phyloP scores from a whole-genome alignment of 2,888 invertebrate genomes.

The Coremacera marginata region DNA sequence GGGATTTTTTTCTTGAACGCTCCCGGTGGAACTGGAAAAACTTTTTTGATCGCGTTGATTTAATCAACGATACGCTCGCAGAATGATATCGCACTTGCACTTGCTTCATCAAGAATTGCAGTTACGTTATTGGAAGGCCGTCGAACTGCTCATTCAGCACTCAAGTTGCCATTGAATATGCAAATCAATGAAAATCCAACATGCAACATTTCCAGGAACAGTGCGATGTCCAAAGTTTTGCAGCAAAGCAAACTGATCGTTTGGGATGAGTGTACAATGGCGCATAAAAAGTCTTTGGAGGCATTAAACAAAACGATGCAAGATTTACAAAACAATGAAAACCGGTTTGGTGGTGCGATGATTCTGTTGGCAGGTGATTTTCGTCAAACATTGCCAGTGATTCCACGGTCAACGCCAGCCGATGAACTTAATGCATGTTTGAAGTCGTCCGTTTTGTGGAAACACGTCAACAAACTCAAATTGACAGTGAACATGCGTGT shows the following conservation, averaged over 20 bases:
- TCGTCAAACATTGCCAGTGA: slow-evolving; percentile 24
- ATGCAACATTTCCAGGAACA: slow-evolving; percentile 9
- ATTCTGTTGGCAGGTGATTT: slow-evolving; percentile 40
- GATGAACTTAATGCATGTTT: slow-evolving; percentile 53
- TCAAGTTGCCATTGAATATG: slow-evolving; percentile 36
- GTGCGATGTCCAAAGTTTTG: slow-evolving; percentile 16
- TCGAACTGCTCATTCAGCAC: slow-evolving; percentile 36
- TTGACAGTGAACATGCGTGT: slow-evolving; percentile 42
- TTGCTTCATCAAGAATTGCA: slow-evolving; percentile 43
- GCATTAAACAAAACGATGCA: slow-evolving; percentile 43
- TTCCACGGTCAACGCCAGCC: slow-evolving; percentile 47
- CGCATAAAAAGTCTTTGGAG: slow-evolving; percentile 34
- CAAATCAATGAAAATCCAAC: background rate
- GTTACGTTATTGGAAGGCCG: slow-evolving; percentile 40
- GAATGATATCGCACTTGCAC: slow-evolving; percentile 27
- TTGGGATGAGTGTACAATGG: slow-evolving; percentile 46
- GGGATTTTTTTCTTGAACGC: slow-evolving; percentile 36
- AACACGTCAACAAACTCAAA: background rate
- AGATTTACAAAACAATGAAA: slow-evolving; percentile 42
- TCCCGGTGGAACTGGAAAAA: slow-evolving; percentile 29
- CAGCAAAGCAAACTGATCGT: slow-evolving; percentile 38
- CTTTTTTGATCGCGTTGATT: slow-evolving; percentile 24
- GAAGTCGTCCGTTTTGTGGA: slow-evolving; percentile 44
- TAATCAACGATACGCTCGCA: background rate
- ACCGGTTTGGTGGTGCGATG: slow-evolving; percentile 38